Conservation (phyloP, 2,113 vertebrate species). For the Aegithalos caudatus region DNA sequence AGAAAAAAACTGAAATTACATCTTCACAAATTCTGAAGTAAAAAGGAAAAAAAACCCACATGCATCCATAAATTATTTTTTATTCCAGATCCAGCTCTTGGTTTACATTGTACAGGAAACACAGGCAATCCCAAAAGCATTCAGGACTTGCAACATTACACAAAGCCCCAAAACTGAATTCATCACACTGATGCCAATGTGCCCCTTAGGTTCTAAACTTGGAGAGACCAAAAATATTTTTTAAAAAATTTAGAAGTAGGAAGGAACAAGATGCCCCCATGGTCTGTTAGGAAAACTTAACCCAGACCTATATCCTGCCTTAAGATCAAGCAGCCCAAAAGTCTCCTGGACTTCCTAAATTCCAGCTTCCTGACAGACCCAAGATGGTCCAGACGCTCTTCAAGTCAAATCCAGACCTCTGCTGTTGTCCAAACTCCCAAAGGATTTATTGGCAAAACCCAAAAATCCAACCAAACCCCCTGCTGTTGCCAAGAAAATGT, state of each 20-base stretch:
- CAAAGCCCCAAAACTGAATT: not conserved
- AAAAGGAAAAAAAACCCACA: not conserved
- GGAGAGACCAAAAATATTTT: not conserved
- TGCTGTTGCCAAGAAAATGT: not conserved
- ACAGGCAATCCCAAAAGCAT: not conserved
- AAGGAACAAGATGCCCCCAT: not conserved
- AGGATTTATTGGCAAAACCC: not conserved
- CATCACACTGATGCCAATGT: not conserved
- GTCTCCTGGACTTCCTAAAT: not conserved
- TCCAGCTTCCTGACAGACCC: not conserved
- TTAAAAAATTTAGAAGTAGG: not conserved
- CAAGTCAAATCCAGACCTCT: not conserved
- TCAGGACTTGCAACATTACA: not conserved
- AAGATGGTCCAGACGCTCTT: not conserved
- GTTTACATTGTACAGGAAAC: not conserved
- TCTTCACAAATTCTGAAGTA: not conserved
- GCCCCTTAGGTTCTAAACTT: not conserved
- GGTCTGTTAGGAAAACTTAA: not conserved
- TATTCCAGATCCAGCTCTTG: constrained; percentile 51
- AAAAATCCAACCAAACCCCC: not conserved
- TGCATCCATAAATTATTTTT: constrained; percentile 14
- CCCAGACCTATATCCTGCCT: not conserved
- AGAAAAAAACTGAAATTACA: not conserved
- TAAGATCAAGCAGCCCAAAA: not conserved
- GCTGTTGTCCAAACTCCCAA: not conserved